These are phyloP conservation scores for Dasypolia templi DNA, from an alignment of 2,888 invertebrate genomes.

Conservation along the genomic window DNA sequence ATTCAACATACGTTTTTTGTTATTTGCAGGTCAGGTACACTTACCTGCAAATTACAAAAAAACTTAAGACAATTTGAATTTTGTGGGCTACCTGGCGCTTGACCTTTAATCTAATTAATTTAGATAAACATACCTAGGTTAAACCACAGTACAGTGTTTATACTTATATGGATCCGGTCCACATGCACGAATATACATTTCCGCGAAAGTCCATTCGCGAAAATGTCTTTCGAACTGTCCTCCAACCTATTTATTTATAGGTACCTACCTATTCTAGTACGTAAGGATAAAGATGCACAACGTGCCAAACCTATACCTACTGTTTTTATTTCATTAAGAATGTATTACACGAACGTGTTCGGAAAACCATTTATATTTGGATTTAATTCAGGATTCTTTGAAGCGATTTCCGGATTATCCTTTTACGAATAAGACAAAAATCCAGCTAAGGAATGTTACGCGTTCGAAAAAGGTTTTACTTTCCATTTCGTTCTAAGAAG, in stretches of 20 bases:
- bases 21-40: too few species aligned
- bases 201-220: too few species aligned
- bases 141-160: too few species aligned
- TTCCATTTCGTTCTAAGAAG: constrained; percentile 18
- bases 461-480: constrained; percentile 39
- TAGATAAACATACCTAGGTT: background rate
- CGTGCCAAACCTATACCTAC: background rate
- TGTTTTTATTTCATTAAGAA: constrained; percentile 15
- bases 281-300: too few species aligned
- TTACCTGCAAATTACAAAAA: too few species aligned
- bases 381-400: constrained; percentile 38
- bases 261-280: too few species aligned
- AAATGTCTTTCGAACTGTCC: background rate
- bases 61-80: too few species aligned
- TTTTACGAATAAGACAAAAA: constrained; percentile 44
- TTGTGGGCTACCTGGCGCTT: too few species aligned
- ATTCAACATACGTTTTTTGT: too few species aligned
- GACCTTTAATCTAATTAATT: too few species aligned
- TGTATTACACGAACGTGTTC: constrained; percentile 20
- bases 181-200: too few species aligned
- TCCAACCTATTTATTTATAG: background rate
- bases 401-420: constrained; percentile 48
- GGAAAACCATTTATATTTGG: constrained; percentile 45
- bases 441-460: constrained; percentile 25
- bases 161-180: too few species aligned